Base-by-base conservation (phyloP, 2,113 vertebrate genomes). In the Aspiorhynchus laticeps region DNA sequence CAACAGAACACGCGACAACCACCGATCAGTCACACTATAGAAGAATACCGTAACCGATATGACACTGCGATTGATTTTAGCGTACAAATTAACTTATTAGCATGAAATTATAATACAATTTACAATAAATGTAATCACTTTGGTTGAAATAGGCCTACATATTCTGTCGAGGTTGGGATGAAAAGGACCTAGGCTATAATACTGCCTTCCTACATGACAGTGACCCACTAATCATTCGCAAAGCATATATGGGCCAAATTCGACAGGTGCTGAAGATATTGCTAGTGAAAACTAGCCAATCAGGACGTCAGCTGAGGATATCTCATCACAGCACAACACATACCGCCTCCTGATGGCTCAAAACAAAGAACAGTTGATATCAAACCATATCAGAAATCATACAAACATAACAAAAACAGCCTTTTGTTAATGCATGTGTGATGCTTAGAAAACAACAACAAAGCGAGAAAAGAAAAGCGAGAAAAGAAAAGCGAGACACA, bases 221-320 rank as follows among this genome's bases (percentile, higher is more conserved):
- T 67, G 17, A 67, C 3, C 28, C 15, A 11, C 14, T 65, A 19
- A 33, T 83, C 26, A 12, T 69, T 69, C 43, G 17, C 38, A 15
- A 9, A 12, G 80, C n/a, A 0, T 65, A 43, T 31, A 63, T 15
- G 41, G 11, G 9, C 43, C 63, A 83, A 51, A 83, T 36, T 83
- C 43, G 81, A 83, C 81, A 83, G 80, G 63, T 71, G 80, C 76
- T 83, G 80, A 48, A 69, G 46, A 71, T 82, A 65, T 28, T 26
- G 17, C 38, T 67, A 2, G 80, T 9, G 63, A 51, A 71, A 71
- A 53, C 43, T n/a, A 24, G 43, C 81, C 81, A 71, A 83, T 83
- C 63, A 69, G 81, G 9, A 24, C 41, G 43, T 31, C 12, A 7
- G 63, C 1, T 15, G 10, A 51, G 5, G 11, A 36, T 53, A 31